Conservation (phyloP, 2,888 invertebrate genomes). For the Salticus scenicus region DNA sequence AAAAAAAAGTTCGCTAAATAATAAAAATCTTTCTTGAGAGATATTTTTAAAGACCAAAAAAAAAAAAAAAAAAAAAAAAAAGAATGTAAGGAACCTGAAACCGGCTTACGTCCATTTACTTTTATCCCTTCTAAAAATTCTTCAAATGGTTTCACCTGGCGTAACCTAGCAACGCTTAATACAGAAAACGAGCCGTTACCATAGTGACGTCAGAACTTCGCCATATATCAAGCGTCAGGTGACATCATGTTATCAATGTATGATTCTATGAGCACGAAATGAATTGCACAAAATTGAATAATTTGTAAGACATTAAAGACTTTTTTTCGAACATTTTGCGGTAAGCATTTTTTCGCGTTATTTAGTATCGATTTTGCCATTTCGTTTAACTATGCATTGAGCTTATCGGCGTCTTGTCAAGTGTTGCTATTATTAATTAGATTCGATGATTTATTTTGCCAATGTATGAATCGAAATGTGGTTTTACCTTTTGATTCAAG, state of each 20-base stretch:
- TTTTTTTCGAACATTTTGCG: slow-evolving; percentile 37
- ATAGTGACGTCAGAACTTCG: slow-evolving; percentile 46
- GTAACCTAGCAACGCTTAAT: slow-evolving; percentile 62
- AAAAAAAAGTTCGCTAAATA: no score
- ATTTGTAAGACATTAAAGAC: slow-evolving; percentile 63
- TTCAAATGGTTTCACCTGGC: slow-evolving; percentile 57
- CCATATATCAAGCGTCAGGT: slow-evolving; percentile 62
- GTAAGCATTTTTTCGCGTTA: slow-evolving; percentile 12
- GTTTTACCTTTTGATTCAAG: neutral
- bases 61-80: slow-evolving; percentile 34
- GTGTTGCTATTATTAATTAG: slow-evolving; percentile 53
- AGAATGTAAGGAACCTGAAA: slow-evolving; percentile 49
- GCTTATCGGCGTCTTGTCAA: slow-evolving; percentile 63
- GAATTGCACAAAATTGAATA: slow-evolving; percentile 67
- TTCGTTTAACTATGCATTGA: slow-evolving; percentile 32
- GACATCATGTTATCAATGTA: slow-evolving; percentile 64
- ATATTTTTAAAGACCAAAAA: neutral
- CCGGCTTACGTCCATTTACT: slow-evolving; percentile 43
- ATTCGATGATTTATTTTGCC: neutral
- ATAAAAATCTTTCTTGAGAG: no score
- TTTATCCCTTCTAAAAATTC: slow-evolving; percentile 48
- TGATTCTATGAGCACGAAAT: slow-evolving; percentile 53
- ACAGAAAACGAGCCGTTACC: slow-evolving; percentile 61
- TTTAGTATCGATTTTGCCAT: slow-evolving; percentile 59
- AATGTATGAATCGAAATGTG: neutral